Evolutionary conservation across 2,113 vertebrate species (phyloP).

Genomic region (Antennarius striatus): DNA sequence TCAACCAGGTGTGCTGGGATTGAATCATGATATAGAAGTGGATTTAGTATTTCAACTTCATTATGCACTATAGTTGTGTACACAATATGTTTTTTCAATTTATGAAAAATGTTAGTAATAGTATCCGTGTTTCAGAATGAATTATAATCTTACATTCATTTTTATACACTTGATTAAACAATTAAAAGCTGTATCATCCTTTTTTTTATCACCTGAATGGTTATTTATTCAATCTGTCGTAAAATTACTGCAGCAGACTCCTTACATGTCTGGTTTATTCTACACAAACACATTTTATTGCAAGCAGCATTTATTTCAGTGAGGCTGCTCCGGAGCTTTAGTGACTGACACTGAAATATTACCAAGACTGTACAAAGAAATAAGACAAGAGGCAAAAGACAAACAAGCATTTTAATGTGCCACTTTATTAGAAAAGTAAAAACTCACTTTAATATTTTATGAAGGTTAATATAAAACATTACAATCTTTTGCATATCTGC

Average conservation of each 20-base stretch:
- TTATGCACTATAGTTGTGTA: too few relatives aligned
- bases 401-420: conserved; percentile 70
- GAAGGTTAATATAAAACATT: conserved; percentile 83
- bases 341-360: neutral
- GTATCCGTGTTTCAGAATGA: too few relatives aligned
- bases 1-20: neutral
- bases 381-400: conserved; percentile 32
- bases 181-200: neutral
- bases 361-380: conserved; percentile 16
- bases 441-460: conserved; percentile 82
- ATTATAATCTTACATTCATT: too few relatives aligned
- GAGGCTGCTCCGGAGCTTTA: neutral
- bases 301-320: conserved; percentile 17
- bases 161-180: neutral
- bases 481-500: conserved; percentile 82
- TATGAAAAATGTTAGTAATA: too few relatives aligned
- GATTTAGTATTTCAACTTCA: too few relatives aligned
- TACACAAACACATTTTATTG: conserved; percentile 18
- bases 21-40: too few relatives aligned
- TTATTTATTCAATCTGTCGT: neutral
- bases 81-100: too few relatives aligned
- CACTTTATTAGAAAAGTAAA: conserved; percentile 87
- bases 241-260: neutral
- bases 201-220: neutral
- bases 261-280: conserved; percentile 17